Base-by-base conservation (phyloP, 2,888 invertebrate genomes). In the Urechis unicinctus region DNA sequence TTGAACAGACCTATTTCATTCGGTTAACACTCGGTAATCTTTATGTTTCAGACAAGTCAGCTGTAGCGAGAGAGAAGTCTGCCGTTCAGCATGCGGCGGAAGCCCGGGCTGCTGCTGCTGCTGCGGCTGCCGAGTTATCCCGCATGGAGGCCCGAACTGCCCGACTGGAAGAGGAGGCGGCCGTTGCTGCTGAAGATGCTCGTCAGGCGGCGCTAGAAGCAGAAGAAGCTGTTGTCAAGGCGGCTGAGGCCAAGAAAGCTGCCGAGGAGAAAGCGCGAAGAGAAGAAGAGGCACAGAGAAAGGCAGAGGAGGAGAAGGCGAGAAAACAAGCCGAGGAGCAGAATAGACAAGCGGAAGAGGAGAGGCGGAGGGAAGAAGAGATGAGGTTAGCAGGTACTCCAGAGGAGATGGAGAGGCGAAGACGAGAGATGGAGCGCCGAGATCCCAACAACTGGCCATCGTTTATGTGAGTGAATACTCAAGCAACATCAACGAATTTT, bases 391-490 rank as follows among this genome's bases (percentile, higher is more conserved):
- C 26, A 55, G 57, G 46, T 17, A 13, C 36, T 36, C 36, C 36
- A 17, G 36, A 36, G 36, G 36, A 63, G 36, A 68, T 67, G 55
- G 69, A 67, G 42, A 64, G 62, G 52, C 54, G 53, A 46, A 42
- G 48, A 22, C 57, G 55, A 29, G 59, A 60, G 43, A 61, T 64
- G 61, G 64, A 36, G 68, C 42, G 58, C 62, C 45, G 66, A 65
- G 58, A 72, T 56, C 70, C 70, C 0, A 67, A 67, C 31, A 70
- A 70, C 63, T 73, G 73, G 73, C 70, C 71, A 1, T 56, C 62
- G 54, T 68, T 61, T 47, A 66, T 66, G 73, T 73, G 61, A 62
- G 67, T 62, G 43, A n/a, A n/a, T n/a, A n/a, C n/a, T n/a, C n/a
- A n/a, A n/a, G n/a, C n/a, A n/a, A 22, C 13, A 22, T 21, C 31